Evolutionary conservation across 2,888 invertebrate genomes (phyloP), one percentile per base, ranked within the genome.

Genomic region (Eristalinus aeneus): DNA sequence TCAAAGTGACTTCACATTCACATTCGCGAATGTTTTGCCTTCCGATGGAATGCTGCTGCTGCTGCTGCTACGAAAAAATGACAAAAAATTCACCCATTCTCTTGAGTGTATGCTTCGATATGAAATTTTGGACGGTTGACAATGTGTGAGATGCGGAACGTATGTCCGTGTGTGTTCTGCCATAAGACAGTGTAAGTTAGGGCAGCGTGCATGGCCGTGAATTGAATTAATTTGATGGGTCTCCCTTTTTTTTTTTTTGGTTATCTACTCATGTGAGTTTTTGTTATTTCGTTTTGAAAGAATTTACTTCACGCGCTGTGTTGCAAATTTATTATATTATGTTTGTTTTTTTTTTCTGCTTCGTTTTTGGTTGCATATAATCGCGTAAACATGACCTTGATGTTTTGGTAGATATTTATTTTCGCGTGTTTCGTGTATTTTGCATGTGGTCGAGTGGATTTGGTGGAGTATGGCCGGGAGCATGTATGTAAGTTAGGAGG

Each of bases 171-270:
- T 84, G 65, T 12, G 67, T 80, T 72, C 46, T 56, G 67, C 39
- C 16, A 46, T 46, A 72, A 56, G 61, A 58, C 56, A 34, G 61
- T 46, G 46, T 75, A 76, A 58, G 72, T 79, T 75, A 84, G 75
- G 84, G 75, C 84, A 79, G 39, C 6, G 11, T 79, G 61, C 53
- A 71, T 80, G 71, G 27, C 72, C 75, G 72, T 80, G 84, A 85
- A 80, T 80, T 71, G 80, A 85, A 80, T 85, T 76, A 76, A 80
- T 76, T 80, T 80, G 80, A 65, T 76, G 67, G 76, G 80, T 85
- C 80, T 85, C 80, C 85, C 85, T 85, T 85, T 72, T 75, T 39
- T 75, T 39, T 77, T 74, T 23, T 68, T 31, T 46, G 46, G 16
- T 46, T 46, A 46, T 56, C 58, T 68, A 36, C 63, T 69, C 36